These are phyloP conservation scores for Papilio polytes DNA, from an alignment of 1,140 invertebrate genomes.

Conservation along the genomic window DNA sequence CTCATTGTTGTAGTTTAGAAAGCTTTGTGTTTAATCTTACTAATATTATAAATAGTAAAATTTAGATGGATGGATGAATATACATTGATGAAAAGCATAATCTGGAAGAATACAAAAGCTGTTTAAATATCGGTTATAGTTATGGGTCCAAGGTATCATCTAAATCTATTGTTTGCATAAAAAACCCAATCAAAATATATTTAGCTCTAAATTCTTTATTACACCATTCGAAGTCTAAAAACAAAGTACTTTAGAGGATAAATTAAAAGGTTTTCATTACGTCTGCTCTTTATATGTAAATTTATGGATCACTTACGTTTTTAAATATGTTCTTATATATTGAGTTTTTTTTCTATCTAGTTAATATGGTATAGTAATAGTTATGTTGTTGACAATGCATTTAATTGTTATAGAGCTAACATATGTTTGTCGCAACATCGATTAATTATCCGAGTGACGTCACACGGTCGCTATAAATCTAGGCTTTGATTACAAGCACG, in stretches of 20 bases:
- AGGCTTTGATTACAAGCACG: slow-evolving; percentile 4
- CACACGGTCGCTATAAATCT: slow-evolving; percentile 6
- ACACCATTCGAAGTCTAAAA: background rate
- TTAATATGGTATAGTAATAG: no score
- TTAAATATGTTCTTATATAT: background rate
- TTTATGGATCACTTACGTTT: background rate
- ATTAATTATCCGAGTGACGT: slow-evolving; percentile 24
- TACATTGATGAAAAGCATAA: no score
- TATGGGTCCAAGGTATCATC: no score
- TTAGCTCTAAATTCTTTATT: background rate
- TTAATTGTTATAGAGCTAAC: background rate
- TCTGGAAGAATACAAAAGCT: no score
- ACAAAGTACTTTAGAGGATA: background rate
- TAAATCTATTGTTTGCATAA: background rate
- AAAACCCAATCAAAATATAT: background rate
- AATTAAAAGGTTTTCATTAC: background rate
- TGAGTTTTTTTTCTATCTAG: background rate
- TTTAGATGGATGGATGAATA: no score
- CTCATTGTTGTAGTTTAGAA: background rate
- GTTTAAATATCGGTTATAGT: no score
- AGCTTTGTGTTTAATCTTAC: no score
- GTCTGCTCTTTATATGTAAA: background rate
- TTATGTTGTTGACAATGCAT: background rate
- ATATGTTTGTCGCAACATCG: background rate
- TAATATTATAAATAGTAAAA: no score